Evolutionary conservation across 2,797 vertebrate species (phyloP), one percentile per base, ranked within the genome.

Genomic region (Orientallactaga sibirica): DNA sequence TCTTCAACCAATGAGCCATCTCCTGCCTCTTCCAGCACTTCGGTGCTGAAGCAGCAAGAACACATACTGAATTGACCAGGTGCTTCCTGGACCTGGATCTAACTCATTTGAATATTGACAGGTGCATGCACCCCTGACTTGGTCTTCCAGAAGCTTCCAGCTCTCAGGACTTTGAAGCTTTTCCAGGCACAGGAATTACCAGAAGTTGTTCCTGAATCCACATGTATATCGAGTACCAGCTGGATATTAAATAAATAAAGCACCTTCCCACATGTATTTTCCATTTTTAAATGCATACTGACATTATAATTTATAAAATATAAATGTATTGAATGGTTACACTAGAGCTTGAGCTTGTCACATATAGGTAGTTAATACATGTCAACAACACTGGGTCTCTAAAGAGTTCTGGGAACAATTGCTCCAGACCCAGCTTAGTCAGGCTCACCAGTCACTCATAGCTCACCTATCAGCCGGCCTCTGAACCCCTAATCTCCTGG

Each of bases 1-100:
- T 58, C 12, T 58, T 58, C 16, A 58, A 58, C 55, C 55, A 58
- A 14, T 58, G 55, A 58, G 55, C 55, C 55, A 58, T 58, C 12
- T 16, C 55, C 55, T 16, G 14, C 55, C 55, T 12, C 55, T 37
- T 37, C 3, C 55, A 55, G 29, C 71, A 84, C 25, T 48, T 90
- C 33, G 82, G 19, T 79, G 43, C 25, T 48, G n/a, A 96, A 37
- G 15, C 37, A 91, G 27, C 61, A 90, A 81, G 64, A 52, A 20
- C 41, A 43, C 61, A 70, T 6, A 18, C 16, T 73, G 15, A 41
- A 90, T 82, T 43, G 11, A 27, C 55, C 79, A 90, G 76, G 58
- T 16, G 24, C 33, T 22, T 25, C 27, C 20, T 29, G 18, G 61
- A 25, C 29, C 20, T 55, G 16, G 48, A 64, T 77, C 19, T 64